Base-by-base conservation (phyloP, 2,888 invertebrate species). In the Gasteruption jaculator region DNA sequence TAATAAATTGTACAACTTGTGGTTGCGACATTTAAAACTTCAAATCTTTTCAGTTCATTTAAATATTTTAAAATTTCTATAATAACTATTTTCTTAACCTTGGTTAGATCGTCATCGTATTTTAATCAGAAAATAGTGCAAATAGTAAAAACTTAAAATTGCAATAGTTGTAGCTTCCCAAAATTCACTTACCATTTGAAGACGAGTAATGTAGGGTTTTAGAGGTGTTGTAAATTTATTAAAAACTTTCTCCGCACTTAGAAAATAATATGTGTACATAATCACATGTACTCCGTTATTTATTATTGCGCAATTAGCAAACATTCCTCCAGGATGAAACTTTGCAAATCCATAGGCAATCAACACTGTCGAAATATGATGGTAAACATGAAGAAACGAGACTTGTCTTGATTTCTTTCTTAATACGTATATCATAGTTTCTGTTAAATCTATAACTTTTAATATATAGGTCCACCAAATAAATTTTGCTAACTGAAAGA, bases 191-290 rank as follows among this genome's bases (percentile, higher is more conserved):
- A 81, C 78, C 83, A 86, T 83, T 71, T 86, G 86, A 50, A 82
- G 57, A 19, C 72, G 65, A 2, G 76, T 76, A 21, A 76, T 58
- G 56, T 68, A 73, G 4, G 68, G 67, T 55, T 86, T 86, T 54
- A 83, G 73, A n/a, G n/a, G n/a, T n/a, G n/a, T n/a, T n/a, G n/a
- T n/a, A n/a, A n/a, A n/a, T n/a, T n/a, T n/a, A n/a, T n/a, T n/a
- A n/a, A n/a, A n/a, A n/a, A n/a, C n/a, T n/a, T n/a, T n/a, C n/a
- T n/a, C n/a, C n/a, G n/a, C n/a, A n/a, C n/a, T n/a, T 10, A 62
- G 57, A 4, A 83, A 72, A 60, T 86, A 86, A 65, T 86, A 86
- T 2, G 75, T 73, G 61, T 86, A 86, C 86, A 86, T 86, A 5
- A 86, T 61, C 1, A 85, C 74, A 53, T 86, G 86, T 1, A 86